Conservation (phyloP, 1,140 invertebrate genomes). For the Atta cephalotes region DNA sequence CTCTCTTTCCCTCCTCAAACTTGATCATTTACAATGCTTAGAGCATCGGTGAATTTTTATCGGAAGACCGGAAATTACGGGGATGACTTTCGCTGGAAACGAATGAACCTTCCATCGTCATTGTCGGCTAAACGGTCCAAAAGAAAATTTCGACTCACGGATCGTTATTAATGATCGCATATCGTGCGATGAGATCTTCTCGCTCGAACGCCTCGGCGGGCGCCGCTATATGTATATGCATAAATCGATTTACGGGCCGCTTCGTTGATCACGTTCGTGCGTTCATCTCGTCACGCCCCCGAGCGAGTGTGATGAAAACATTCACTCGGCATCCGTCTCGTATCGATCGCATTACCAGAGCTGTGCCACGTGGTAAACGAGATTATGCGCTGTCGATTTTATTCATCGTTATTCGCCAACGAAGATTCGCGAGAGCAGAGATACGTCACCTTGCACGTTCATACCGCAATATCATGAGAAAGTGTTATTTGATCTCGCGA, state of each 20-base stretch:
- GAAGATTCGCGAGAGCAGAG: conserved; percentile 6
- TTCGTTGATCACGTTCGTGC: conserved; percentile 38
- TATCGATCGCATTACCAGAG: conserved; percentile 39
- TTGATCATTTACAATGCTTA: not conserved
- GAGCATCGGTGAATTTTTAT: conserved; percentile 5
- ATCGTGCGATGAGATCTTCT: conserved; percentile 47
- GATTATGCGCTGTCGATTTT: conserved; percentile 52
- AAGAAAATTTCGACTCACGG: conserved; percentile 57
- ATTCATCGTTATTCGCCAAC: conserved; percentile 7
- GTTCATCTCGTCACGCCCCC: conserved; percentile 16
- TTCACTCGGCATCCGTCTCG: conserved; percentile 9
- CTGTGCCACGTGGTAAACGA: conserved; percentile 27
- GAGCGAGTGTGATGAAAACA: conserved; percentile 53
- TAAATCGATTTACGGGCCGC: conserved; percentile 54
- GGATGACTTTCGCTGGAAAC: conserved; percentile 6
- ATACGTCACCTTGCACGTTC: not conserved
- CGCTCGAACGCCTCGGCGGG: conserved; percentile 41
- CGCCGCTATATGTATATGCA: conserved; percentile 35
- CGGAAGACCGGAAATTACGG: conserved; percentile 10
- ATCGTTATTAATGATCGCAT: conserved; percentile 61
- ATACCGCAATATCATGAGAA: not conserved
- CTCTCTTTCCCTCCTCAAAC: not conserved
- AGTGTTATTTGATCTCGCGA: conserved; percentile 15
- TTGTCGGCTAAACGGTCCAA: conserved; percentile 39
- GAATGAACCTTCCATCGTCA: conserved; percentile 31